Evolutionary conservation across 2,888 invertebrate genomes (phyloP).

Genomic region (Archips xylosteana): DNA sequence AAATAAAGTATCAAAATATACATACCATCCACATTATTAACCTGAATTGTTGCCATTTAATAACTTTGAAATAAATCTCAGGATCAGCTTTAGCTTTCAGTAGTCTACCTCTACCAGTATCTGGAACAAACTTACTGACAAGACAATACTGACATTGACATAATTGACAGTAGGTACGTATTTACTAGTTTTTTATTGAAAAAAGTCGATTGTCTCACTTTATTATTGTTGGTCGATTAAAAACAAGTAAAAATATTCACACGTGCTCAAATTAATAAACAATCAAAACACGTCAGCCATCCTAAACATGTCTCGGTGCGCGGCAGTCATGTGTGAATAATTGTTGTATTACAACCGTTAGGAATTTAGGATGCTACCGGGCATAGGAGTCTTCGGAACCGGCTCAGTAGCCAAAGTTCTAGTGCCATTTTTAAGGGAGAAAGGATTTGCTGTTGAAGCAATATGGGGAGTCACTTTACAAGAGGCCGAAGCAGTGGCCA

Average conservation of each 20-base stretch:
- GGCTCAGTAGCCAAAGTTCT: conserved; percentile 94
- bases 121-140: background rate
- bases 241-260: background rate
- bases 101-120: background rate
- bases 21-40: too few relatives aligned
- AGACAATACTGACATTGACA: background rate
- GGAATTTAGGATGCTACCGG: conserved; percentile 90
- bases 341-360: conserved; percentile 34
- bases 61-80: too few relatives aligned
- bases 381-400: conserved; percentile 97
- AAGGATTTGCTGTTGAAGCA: conserved; percentile 97
- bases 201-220: conserved; percentile 21
- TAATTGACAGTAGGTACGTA: conserved; percentile 19
- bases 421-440: conserved; percentile 95
- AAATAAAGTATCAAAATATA: too few relatives aligned
- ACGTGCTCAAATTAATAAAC: conserved; percentile 3
- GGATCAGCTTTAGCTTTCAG: too few relatives aligned
- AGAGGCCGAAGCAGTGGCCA: conserved; percentile 91
- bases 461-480: conserved; percentile 96
- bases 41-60: too few relatives aligned
- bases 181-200: conserved; percentile 35
- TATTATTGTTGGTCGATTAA: conserved; percentile 6
- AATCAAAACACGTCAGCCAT: background rate
- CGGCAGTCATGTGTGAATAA: conserved; percentile 42
- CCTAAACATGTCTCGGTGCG: conserved; percentile 5